A percentile compares a stretch with the other conserved stretches of the same genome.
Evolutionary conservation across 2,888 invertebrate species (phyloP).

Genomic region (Aromia moschata): DNA sequence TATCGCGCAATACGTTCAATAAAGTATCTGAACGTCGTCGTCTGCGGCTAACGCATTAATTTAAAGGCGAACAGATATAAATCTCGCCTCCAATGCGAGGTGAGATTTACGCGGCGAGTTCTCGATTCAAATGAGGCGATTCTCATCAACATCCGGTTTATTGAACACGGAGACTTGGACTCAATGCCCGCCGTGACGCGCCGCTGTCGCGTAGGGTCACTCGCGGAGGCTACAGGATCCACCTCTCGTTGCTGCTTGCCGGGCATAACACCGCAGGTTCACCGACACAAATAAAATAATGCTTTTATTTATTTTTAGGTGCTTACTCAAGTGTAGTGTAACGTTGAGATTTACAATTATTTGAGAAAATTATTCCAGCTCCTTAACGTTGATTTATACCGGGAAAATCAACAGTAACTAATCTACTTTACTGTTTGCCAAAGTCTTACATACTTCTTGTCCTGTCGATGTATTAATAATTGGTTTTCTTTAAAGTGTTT

Average conservation of each 20-base stretch:
- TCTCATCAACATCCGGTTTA: conserved; percentile 46
- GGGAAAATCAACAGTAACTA: too few species aligned
- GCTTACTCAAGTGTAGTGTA: conserved; percentile 14
- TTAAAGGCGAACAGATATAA: conserved; percentile 48
- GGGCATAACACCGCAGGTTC: conserved; percentile 9
- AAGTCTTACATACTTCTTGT: too few species aligned
- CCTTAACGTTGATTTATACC: too few species aligned
- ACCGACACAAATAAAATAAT: conserved; percentile 6
- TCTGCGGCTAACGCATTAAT: conserved; percentile 47
- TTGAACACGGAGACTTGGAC: conserved; percentile 38
- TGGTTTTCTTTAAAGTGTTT: too few species aligned
- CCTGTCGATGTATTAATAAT: too few species aligned
- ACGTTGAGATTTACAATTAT: conserved; percentile 1
- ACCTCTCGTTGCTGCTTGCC: conserved; percentile 3
- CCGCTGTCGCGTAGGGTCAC: conserved; percentile 33
- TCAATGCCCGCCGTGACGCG: conserved; percentile 36
- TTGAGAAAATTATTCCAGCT: too few species aligned
- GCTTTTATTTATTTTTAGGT: conserved; percentile 15
- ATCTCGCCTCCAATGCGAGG: conserved; percentile 50
- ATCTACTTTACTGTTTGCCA: too few species aligned
- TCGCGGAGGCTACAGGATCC: conserved; percentile 11
- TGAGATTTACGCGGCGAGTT: conserved; percentile 50
- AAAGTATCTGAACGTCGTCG: conserved; percentile 30
- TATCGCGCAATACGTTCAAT: conserved; percentile 35
- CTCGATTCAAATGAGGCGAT: conserved; percentile 47